Evolutionary conservation across 2,888 invertebrate species (phyloP).

Genomic region (Zygothrica quintamaculata): DNA sequence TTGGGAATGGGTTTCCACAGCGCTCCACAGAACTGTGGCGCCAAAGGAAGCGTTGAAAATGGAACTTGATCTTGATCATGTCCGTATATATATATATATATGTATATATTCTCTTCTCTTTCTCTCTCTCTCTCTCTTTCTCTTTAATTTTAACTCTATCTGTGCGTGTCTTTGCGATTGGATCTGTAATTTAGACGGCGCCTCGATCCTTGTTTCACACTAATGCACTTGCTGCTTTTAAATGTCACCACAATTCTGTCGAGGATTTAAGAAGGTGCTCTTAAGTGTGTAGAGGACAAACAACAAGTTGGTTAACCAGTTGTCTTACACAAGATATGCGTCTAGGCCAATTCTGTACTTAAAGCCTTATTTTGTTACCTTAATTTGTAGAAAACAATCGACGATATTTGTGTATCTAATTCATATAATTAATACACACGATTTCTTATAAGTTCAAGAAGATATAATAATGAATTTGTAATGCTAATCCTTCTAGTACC

Average conservation of each 20-base stretch:
- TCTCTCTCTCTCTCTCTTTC: constrained; percentile 14
- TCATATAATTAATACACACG: constrained; percentile 67
- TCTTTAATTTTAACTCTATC: too few relatives aligned
- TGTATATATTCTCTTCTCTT: too few relatives aligned
- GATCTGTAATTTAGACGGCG: constrained; percentile 82
- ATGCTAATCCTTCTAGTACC: too few relatives aligned
- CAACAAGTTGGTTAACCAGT: constrained; percentile 21
- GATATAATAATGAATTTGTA: too few relatives aligned
- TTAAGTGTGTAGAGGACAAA: constrained; percentile 1
- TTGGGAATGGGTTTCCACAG: constrained; percentile 53
- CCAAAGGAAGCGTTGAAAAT: constrained; percentile 74
- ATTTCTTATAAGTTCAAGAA: too few relatives aligned
- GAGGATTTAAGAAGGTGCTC: constrained; percentile 42
- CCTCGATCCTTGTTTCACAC: constrained; percentile 82
- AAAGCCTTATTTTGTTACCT: constrained; percentile 43
- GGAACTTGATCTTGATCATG: constrained; percentile 73
- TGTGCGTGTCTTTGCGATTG: constrained; percentile 37
- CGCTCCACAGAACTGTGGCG: constrained; percentile 71
- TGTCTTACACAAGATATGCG: constrained; percentile 34
- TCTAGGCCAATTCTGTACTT: constrained; percentile 43
- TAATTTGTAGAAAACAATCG: constrained; percentile 36
- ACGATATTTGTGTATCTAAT: constrained; percentile 62
- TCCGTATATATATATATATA: constrained; percentile 3
- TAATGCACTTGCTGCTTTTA: constrained; percentile 81
- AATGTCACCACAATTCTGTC: constrained; percentile 64